phyloP scores from a whole-genome alignment of 2,888 invertebrate species.

The Parnassius smintheus region DNA sequence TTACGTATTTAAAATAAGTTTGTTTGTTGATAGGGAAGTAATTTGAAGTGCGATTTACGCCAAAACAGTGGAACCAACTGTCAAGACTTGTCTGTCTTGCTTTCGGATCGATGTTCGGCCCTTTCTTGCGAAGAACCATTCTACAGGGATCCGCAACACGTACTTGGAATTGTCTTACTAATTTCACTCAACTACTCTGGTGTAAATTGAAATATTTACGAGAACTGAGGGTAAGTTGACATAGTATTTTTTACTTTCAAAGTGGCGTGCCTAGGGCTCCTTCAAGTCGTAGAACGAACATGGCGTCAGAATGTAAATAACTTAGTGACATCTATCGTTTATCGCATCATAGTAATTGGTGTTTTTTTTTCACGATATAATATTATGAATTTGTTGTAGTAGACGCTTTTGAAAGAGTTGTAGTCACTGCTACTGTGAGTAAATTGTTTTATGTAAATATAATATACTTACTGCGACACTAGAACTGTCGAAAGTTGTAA shows the following conservation, averaged over 20 bases:
- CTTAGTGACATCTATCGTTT: slow-evolving; percentile 57
- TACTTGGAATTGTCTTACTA: slow-evolving; percentile 85
- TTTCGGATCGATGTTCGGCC: slow-evolving; percentile 86
- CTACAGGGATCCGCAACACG: slow-evolving; percentile 85
- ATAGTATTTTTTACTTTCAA: slow-evolving; percentile 40
- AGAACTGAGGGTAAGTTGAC: slow-evolving; percentile 74
- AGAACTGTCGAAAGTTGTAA: slow-evolving; percentile 34
- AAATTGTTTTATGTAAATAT: slow-evolving; percentile 1
- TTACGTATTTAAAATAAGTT: slow-evolving; percentile 16
- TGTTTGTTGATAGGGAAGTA: slow-evolving; percentile 32
- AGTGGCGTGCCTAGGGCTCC: slow-evolving; percentile 62
- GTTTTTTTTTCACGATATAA: slow-evolving; percentile 28
- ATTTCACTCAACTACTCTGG: slow-evolving; percentile 83
- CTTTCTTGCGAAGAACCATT: slow-evolving; percentile 83
- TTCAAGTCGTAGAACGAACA: slow-evolving; percentile 67
- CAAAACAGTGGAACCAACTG: slow-evolving; percentile 58
- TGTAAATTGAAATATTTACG: slow-evolving; percentile 81
- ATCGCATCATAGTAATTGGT: slow-evolving; percentile 37
- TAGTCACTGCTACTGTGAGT: not conserved
- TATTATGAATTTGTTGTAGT: slow-evolving; percentile 27
- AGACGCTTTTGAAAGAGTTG: slow-evolving; percentile 5
- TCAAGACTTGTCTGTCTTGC: slow-evolving; percentile 60
- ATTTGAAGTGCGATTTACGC: slow-evolving; percentile 37
- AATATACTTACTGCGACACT: slow-evolving; percentile 28
- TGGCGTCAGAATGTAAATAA: slow-evolving; percentile 80